Evolutionary conservation across 92 coral and sea anemone species (phyloP).

Genomic region (Virgularia gustaviana): DNA sequence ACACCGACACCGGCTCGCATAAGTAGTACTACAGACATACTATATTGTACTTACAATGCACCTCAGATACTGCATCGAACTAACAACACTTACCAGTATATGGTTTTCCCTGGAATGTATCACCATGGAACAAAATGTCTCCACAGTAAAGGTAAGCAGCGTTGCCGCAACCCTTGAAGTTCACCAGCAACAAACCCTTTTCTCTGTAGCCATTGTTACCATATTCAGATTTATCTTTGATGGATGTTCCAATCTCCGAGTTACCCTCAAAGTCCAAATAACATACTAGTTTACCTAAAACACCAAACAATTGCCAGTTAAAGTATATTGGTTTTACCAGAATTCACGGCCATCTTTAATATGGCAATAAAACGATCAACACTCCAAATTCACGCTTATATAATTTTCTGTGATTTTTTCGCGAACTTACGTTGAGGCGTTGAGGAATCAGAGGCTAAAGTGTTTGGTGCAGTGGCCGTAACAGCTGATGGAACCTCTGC

Average conservation of each 20-base stretch:
- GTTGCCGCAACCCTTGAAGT: conserved; percentile 90
- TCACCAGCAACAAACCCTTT: conserved; percentile 82
- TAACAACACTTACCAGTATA: neutral
- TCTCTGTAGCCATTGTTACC: conserved; percentile 79
- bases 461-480: conserved; percentile 11
- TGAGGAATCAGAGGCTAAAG: conserved; percentile 16
- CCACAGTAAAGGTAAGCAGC: conserved; percentile 92
- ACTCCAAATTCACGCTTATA: too few relatives aligned
- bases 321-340: neutral
- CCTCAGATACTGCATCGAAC: too few relatives aligned
- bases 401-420: too few relatives aligned
- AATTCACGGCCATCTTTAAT: neutral
- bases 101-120: conserved; percentile 69
- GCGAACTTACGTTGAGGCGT: conserved; percentile 18
- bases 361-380: neutral
- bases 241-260: conserved; percentile 58
- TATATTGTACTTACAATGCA: too few relatives aligned
- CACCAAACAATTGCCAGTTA: neutral
- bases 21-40: too few relatives aligned
- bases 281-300: conserved; percentile 71
- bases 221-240: conserved; percentile 70
- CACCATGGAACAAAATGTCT: conserved; percentile 95
- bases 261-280: conserved; percentile 67
- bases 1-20: too few relatives aligned
- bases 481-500: conserved; percentile 36